These are phyloP conservation scores for Scophthalmus maximus DNA, from an alignment of 2,113 vertebrate species.

Conservation along the genomic window DNA sequence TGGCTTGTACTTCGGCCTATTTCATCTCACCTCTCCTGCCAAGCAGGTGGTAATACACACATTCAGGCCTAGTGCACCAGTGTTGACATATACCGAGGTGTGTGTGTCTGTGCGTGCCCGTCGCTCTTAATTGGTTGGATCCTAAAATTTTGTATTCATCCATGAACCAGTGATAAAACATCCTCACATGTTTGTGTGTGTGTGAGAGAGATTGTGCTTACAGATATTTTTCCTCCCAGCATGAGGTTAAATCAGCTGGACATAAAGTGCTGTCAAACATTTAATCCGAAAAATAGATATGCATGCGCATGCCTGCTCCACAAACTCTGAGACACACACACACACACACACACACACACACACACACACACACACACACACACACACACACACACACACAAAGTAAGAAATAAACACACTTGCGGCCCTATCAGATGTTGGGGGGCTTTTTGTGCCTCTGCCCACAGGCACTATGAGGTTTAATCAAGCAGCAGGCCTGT, in stretches of 20 bases:
- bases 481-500: conserved; percentile 65
- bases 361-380: conserved; percentile 18
- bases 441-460: conserved; percentile 47
- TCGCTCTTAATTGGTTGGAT: not conserved
- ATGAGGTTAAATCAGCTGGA: conserved; percentile 40
- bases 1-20: conserved; percentile 25
- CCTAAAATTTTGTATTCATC: not conserved
- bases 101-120: not conserved
- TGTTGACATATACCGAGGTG: conserved; percentile 12
- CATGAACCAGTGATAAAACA: not conserved
- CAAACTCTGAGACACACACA: conserved; percentile 14
- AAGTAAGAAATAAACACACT: conserved; percentile 35
- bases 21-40: conserved; percentile 31
- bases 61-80: not conserved
- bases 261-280: conserved; percentile 51
- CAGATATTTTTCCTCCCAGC: conserved; percentile 11
- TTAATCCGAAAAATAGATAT: conserved; percentile 56
- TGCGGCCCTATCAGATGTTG: conserved; percentile 54
- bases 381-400: conserved; percentile 30
- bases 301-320: conserved; percentile 43
- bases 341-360: conserved; percentile 29
- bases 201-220: conserved; percentile 4
- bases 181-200: not conserved
- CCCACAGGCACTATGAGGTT: conserved; percentile 56
- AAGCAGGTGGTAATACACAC: conserved; percentile 17